Evolutionary conservation across 2,797 vertebrate species (phyloP).

Genomic region (Choloepus didactylus): DNA sequence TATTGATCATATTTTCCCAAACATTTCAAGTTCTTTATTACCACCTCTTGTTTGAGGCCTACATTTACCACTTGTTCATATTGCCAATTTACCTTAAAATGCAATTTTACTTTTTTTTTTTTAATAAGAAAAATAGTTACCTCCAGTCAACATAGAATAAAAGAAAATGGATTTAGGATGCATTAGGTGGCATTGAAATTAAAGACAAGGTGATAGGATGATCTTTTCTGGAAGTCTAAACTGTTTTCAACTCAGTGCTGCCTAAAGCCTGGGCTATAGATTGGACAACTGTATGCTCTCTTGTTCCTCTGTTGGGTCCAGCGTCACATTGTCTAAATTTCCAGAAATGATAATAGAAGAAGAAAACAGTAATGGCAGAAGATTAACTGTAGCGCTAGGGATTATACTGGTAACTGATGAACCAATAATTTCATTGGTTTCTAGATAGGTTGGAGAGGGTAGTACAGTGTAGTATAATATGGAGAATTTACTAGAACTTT

Average conservation of each 20-base stretch:
- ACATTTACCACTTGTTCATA: constrained; percentile 30
- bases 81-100: constrained; percentile 50
- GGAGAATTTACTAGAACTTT: not conserved
- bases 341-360: constrained; percentile 1
- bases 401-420: not conserved
- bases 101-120: constrained; percentile 14
- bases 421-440: not conserved
- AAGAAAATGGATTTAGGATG: not conserved
- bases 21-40: constrained; percentile 44
- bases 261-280: not conserved
- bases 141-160: constrained; percentile 15
- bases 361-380: not conserved
- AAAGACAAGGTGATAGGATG: not conserved
- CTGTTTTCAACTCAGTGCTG: not conserved
- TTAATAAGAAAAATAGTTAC: constrained; percentile 25
- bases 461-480: not conserved
- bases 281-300: not conserved
- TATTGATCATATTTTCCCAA: not conserved
- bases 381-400: not conserved
- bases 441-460: not conserved
- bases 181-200: not conserved
- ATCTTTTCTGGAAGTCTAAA: constrained; percentile 17
- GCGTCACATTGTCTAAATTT: not conserved
- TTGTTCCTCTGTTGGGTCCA: not conserved
- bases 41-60: constrained; percentile 9